These are phyloP conservation scores for Barypeithes pellucidus DNA, from an alignment of 2,888 invertebrate genomes.

Conservation along the genomic window DNA sequence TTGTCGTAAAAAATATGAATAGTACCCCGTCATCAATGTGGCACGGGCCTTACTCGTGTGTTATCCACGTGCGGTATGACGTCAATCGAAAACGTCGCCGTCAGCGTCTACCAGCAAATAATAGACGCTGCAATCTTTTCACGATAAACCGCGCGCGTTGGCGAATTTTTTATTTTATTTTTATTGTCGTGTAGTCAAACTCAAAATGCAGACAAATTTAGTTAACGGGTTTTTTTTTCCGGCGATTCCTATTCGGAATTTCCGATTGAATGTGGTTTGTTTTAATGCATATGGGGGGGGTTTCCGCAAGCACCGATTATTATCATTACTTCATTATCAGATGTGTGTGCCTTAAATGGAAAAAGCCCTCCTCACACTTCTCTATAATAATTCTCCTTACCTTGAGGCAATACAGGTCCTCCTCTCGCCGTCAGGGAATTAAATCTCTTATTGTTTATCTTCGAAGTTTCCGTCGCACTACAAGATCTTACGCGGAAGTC, in stretches of 20 bases:
- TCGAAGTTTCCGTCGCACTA: slow-evolving; percentile 82
- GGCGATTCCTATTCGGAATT: no score
- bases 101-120: background rate
- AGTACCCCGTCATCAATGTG: background rate
- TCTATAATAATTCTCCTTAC: slow-evolving; percentile 56
- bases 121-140: background rate
- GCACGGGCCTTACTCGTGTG: background rate
- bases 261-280: no score
- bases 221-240: no score
- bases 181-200: background rate
- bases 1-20: no score
- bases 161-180: background rate
- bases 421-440: slow-evolving; percentile 71
- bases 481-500: slow-evolving; percentile 80
- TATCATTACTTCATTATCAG: no score
- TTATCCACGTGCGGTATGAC: background rate
- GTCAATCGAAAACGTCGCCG: slow-evolving; percentile 1
- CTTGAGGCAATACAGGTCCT: slow-evolving; percentile 64
- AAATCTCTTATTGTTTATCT: slow-evolving; percentile 69
- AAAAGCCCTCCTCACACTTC: no score
- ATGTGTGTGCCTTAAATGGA: no score
- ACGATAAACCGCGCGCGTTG: background rate
- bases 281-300: no score
- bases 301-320: no score
- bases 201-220: no score